Conservation (phyloP, 2,888 invertebrate genomes). For the Amphiduros pacificus region DNA sequence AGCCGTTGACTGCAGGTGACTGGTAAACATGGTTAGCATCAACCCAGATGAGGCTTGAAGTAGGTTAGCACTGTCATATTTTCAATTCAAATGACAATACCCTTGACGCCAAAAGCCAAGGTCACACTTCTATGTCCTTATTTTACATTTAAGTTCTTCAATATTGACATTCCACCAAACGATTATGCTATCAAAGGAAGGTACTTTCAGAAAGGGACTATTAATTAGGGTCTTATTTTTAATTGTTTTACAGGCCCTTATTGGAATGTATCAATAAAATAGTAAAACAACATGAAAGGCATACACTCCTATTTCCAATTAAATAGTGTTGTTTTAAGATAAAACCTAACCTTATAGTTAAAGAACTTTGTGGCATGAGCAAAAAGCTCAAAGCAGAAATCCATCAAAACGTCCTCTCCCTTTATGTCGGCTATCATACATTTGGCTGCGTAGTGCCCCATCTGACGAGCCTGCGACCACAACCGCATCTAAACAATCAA, state of each 20-base stretch:
- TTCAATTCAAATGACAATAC: no score
- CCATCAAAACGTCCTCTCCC: constrained; percentile 60
- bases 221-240: not conserved
- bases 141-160: not conserved
- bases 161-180: not conserved
- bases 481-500: constrained; percentile 75
- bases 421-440: constrained; percentile 69
- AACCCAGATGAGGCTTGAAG: no score
- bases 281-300: not conserved
- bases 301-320: not conserved
- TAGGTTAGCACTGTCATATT: no score
- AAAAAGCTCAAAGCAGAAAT: constrained; percentile 97
- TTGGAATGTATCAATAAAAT: no score
- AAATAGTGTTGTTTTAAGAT: not conserved
- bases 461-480: constrained; percentile 98
- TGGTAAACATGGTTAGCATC: no score
- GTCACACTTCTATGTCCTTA: not conserved
- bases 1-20: no score
- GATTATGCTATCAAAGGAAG: not conserved
- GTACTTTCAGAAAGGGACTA: not conserved
- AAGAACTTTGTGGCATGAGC: constrained; percentile 95
- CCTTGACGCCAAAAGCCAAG: not conserved
- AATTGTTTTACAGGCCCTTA: not conserved
- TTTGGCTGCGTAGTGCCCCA: constrained; percentile 92
- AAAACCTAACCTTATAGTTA: constrained; percentile 73